These are phyloP conservation scores for Oceanodroma leucorhoa DNA, from an alignment of 2,797 vertebrate genomes.

Conservation along the genomic window DNA sequence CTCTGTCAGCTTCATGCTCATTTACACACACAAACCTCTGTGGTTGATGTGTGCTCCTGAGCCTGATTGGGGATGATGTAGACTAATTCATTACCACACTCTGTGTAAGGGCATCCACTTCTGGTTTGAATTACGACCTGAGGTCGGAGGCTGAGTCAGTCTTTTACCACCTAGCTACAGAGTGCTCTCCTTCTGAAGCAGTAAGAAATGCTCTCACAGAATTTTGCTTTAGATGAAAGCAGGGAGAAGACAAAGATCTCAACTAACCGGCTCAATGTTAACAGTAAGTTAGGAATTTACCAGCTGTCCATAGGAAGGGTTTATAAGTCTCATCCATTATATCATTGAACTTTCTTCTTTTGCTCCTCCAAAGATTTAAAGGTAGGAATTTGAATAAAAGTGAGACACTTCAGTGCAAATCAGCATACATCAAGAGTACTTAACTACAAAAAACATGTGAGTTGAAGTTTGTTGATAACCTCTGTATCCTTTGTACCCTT, in stretches of 20 bases:
- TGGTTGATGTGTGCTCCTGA: background rate
- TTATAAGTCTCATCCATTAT: slow-evolving; percentile 78
- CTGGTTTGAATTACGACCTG: background rate
- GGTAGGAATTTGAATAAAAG: slow-evolving; percentile 56
- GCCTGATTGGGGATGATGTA: background rate
- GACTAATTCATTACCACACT: background rate
- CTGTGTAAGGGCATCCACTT: background rate
- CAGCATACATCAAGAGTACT: background rate
- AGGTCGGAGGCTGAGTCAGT: background rate
- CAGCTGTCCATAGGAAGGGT: slow-evolving; percentile 78
- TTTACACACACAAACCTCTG: background rate
- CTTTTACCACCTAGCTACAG: background rate
- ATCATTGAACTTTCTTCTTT: slow-evolving; percentile 78
- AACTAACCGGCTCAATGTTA: background rate
- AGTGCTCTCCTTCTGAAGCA: background rate
- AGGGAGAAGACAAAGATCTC: background rate
- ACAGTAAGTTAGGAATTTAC: slow-evolving; percentile 34
- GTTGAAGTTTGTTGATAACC: background rate
- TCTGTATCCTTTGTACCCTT: background rate
- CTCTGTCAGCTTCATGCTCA: background rate
- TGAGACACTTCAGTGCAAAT: background rate
- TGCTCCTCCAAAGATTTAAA: slow-evolving; percentile 76
- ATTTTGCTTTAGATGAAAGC: background rate
- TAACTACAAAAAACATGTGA: background rate
- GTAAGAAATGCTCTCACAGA: background rate